Conservation (phyloP, 2,113 vertebrate genomes). For the Pogona vitticeps region DNA sequence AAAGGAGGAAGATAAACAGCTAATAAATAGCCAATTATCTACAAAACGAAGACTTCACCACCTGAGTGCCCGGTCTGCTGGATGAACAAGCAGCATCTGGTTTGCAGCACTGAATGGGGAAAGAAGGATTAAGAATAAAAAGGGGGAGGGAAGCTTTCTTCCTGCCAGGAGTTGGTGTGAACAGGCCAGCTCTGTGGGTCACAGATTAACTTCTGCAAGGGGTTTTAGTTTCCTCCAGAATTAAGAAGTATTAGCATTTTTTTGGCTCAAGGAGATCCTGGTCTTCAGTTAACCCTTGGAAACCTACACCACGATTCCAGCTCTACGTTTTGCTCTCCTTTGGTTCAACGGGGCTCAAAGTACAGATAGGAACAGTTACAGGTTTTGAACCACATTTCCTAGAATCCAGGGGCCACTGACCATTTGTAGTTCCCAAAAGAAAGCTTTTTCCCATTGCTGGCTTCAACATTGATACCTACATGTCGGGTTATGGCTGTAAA, state of each 20-base stretch:
- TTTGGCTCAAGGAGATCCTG: slow-evolving; percentile 2
- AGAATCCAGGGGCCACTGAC: neutral
- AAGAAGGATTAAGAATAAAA: slow-evolving; percentile 27
- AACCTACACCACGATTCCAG: neutral
- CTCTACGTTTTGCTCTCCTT: neutral
- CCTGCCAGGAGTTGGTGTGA: slow-evolving; percentile 20
- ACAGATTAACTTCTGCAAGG: slow-evolving; percentile 44
- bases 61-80: neutral
- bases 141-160: no score
- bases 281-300: slow-evolving; percentile 34
- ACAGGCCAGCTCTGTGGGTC: neutral
- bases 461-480: no score
- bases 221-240: slow-evolving; percentile 45
- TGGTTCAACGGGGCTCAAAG: neutral
- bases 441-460: no score
- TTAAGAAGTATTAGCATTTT: slow-evolving; percentile 2
- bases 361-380: no score
- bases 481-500: no score
- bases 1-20: no score
- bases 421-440: no score
- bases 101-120: no score
- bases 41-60: no score
- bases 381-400: rapidly evolving
- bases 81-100: rapidly evolving
- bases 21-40: no score